Conservation (phyloP, 2,113 vertebrate species). For the Morone chrysops region DNA sequence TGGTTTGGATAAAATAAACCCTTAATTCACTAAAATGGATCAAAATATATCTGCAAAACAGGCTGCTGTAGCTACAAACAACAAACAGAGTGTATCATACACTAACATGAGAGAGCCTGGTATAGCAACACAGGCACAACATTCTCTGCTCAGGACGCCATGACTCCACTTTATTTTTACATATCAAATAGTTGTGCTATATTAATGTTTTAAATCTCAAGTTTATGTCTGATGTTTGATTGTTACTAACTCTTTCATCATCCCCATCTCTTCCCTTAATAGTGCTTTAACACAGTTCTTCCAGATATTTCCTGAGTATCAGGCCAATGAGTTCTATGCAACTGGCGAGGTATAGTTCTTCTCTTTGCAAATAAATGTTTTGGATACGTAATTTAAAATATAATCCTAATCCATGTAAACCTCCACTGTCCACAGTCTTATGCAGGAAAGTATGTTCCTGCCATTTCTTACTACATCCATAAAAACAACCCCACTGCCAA, state of each 20-base stretch:
- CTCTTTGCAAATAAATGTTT: background rate
- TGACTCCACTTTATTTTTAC: no score
- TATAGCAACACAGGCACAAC: no score
- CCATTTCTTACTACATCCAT: conserved; percentile 87
- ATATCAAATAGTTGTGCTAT: no score
- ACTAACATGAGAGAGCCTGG: no score
- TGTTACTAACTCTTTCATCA: background rate
- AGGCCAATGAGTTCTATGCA: conserved; percentile 88
- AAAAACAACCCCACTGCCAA: conserved; percentile 82
- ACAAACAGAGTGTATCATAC: no score
- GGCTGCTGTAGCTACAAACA: no score
- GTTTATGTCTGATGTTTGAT: background rate
- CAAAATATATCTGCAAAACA: no score
- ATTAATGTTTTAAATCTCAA: no score
- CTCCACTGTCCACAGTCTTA: conserved; percentile 78
- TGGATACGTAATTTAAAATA: background rate
- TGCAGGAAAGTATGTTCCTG: conserved; percentile 88
- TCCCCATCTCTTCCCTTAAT: conserved; percentile 40
- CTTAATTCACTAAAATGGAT: no score
- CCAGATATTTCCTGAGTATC: conserved; percentile 88
- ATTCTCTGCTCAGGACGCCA: no score
- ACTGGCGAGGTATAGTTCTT: conserved; percentile 85
- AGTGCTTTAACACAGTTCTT: conserved; percentile 89
- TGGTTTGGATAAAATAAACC: no score
- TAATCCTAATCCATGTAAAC: background rate